Base-by-base conservation (phyloP, 64 coral and sea anemone species). In the Porites lutea region DNA sequence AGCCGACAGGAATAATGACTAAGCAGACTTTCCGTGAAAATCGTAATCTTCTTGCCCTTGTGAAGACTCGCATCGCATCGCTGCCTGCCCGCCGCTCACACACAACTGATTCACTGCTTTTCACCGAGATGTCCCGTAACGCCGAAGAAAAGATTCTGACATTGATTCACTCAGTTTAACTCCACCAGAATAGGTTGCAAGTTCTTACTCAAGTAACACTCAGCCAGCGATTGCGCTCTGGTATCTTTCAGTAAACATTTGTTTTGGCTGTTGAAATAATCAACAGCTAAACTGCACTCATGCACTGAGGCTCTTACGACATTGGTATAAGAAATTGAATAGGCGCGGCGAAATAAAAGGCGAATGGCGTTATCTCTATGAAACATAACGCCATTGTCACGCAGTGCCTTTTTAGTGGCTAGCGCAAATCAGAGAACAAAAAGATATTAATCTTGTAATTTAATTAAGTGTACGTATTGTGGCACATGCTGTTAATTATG, bases 231-330 rank as follows among this genome's bases (percentile, higher is more conserved):
- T 37, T 37, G 27, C 27, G 15, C 43, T 51, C 61, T 83, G 47
- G 16, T 16, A 64, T 83, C 18, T 66, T 83, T 50, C 80, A 83
- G 67, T 83, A 19, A 83, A 83, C 80, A 83, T 83, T 23, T 83
- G 80, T 66, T 66, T 50, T 83, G 19, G 47, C 60, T 83, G 60
- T 62, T 48, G 45, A 48, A 19, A 47, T 13, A 65, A 67, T 19
- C 59, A 15, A 53, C 48, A 8, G 4, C 9, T 50, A 14, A n/a
- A 50, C 14, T 20, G 4, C 4, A 65, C 18, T 65, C 13, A 13
- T 37, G 27, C 27, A 37, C 13, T 16, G 43, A 52, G 9, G 66
- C 66, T 19, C 73, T 76, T 74, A 13, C 71, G 71, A 14, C 73
- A 19, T 51, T 10, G 18, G 53, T 60, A 79, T 43, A 52, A 55